Base-by-base conservation (phyloP, 1,140 invertebrate genomes). In the Leptopilina clavipes region DNA sequence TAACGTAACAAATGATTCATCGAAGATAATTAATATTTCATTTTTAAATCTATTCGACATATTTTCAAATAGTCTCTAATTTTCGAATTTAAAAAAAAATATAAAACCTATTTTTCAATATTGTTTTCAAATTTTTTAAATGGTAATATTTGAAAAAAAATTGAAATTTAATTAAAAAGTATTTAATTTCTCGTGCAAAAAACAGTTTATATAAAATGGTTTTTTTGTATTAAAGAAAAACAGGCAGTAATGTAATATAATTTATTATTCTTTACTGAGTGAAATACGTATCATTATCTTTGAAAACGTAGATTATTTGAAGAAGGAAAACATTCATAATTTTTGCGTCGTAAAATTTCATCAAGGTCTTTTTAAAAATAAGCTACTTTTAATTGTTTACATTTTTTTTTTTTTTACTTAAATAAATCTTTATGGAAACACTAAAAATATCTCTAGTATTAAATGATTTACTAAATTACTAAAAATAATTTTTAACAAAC, bases 321-420 rank as follows among this genome's bases (percentile, higher is more conserved):
- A 2, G n/a, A 17, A 52, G 14, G 48, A 52, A 52, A 17, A 52
- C 14, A 52, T 31, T 31, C 5, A 31, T 40, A 40, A 40, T 52
- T 52, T 52, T n/a, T 52, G n/a, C 48, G 48, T 52, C 48, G 48
- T 52, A 52, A n/a, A 52, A 52, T 52, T 52, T 52, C 48, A 52
- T 52, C 48, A 52, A 52, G 48, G 48, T 2, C 48, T 52, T 52
- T 52, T 52, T 17, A 52, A 52, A 52, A 52, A 17, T 31, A 52
- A 45, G 44, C n/a, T 17, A 1, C n/a, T 52, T 40, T 17, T 17
- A 52, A 52, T 52, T 52, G 44, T 45, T 12, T 45, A 45, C 44
- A 45, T 45, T 45, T n/a, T 45, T 12, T 44, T 44, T 44, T 44
- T 9, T 40, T 8, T 40, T 3, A 8, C 2, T 40, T 8, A 40